Conservation (phyloP, 2,888 invertebrate species). For the Panzeria rudis region DNA sequence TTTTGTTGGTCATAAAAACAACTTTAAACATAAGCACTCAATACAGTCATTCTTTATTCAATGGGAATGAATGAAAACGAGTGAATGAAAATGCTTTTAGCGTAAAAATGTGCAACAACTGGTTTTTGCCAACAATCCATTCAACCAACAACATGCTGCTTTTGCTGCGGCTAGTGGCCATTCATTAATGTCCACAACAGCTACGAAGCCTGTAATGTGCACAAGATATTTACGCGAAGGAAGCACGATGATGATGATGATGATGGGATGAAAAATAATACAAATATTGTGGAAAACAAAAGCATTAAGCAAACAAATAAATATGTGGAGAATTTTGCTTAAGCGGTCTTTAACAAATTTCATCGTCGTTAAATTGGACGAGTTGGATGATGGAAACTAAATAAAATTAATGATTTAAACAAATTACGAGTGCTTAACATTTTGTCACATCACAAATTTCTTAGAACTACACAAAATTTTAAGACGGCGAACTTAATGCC, state of each 20-base stretch:
- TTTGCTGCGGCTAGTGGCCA: slow-evolving; percentile 28
- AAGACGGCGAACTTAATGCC: not conserved
- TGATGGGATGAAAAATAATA: not conserved
- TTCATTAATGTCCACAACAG: slow-evolving; percentile 40
- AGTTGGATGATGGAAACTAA: not conserved
- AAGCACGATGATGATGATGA: not conserved
- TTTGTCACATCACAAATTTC: not conserved
- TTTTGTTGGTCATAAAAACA: slow-evolving; percentile 6
- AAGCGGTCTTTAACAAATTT: slow-evolving; percentile 16
- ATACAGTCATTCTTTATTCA: not conserved
- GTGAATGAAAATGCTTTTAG: slow-evolving; percentile 56
- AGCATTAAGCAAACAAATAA: slow-evolving; percentile 16
- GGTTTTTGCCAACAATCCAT: slow-evolving; percentile 61
- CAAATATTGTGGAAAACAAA: not conserved
- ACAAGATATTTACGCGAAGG: not conserved
- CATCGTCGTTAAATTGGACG: not conserved
- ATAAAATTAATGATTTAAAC: not conserved
- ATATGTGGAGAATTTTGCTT: slow-evolving; percentile 29
- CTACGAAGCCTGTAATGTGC: slow-evolving; percentile 51
- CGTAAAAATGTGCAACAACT: slow-evolving; percentile 59
- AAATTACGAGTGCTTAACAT: not conserved
- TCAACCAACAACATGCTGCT: slow-evolving; percentile 28
- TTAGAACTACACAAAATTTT: not conserved
- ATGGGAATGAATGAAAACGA: slow-evolving; percentile 59
- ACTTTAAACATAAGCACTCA: slow-evolving; percentile 24